phyloP scores from a whole-genome alignment of 2,113 vertebrate genomes.

The Sterrhoptilus dennistouni region DNA sequence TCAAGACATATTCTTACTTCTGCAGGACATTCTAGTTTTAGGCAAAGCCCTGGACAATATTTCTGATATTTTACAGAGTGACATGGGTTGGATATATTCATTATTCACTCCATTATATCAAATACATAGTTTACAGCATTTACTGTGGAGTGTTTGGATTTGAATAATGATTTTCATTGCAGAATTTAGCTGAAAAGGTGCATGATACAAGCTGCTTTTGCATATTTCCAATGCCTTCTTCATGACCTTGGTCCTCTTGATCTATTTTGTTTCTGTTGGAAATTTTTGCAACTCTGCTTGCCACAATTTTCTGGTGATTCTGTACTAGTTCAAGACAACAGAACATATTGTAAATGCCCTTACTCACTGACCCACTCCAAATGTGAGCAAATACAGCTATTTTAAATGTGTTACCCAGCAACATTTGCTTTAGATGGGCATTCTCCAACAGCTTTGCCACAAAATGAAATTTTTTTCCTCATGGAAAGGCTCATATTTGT shows the following conservation, averaged over 20 bases:
- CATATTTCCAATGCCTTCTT: background rate
- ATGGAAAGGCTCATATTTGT: background rate
- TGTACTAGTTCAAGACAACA: background rate
- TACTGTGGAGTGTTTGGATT: background rate
- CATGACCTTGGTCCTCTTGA: background rate
- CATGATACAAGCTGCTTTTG: background rate
- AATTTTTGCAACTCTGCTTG: background rate
- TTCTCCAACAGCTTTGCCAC: background rate
- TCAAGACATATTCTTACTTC: background rate
- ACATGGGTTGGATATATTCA: background rate
- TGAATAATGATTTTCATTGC: background rate
- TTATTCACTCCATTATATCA: background rate
- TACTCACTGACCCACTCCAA: background rate
- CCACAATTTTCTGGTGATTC: background rate
- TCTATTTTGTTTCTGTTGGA: background rate
- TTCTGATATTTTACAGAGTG: background rate
- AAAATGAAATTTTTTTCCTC: background rate
- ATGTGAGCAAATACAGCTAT: background rate
- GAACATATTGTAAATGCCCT: background rate
- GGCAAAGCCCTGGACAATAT: background rate
- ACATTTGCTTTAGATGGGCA: background rate
- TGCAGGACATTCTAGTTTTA: background rate
- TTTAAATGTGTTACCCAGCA: background rate
- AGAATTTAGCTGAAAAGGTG: background rate
- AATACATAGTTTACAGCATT: background rate